Conservation (phyloP, 2,888 invertebrate genomes). For the Folsomia candida region DNA sequence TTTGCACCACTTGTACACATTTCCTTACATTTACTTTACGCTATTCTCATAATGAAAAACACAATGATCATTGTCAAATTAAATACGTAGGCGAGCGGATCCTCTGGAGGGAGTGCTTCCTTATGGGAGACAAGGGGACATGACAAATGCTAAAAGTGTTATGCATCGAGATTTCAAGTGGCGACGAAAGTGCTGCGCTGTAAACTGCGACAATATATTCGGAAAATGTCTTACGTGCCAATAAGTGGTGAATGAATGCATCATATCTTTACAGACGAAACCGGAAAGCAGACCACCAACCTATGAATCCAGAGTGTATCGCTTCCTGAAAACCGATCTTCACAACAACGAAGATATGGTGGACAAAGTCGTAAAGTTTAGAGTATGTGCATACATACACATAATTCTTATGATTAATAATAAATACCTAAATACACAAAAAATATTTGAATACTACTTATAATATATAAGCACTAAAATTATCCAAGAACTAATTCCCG, state of each 20-base stretch:
- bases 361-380: conserved; percentile 40
- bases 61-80: neutral
- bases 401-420: no score
- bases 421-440: no score
- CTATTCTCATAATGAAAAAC: neutral
- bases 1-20: conserved; percentile 40
- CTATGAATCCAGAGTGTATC: conserved; percentile 37
- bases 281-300: conserved; percentile 23
- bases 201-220: no score
- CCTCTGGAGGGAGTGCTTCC: conserved; percentile 46
- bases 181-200: conserved; percentile 31
- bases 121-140: conserved; percentile 44
- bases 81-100: conserved; percentile 36
- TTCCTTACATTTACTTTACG: neutral
- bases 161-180: conserved; percentile 47
- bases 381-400: conserved; percentile 27
- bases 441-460: no score
- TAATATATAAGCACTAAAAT: no score
- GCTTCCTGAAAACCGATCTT: conserved; percentile 42
- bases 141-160: conserved; percentile 42
- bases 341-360: conserved; percentile 10
- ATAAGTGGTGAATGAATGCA: no score
- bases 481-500: no score
- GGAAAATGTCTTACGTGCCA: no score
- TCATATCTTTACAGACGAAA: conserved; percentile 26